These are phyloP conservation scores for Metridium senile DNA, from an alignment of 92 coral and sea anemone species.

Conservation along the genomic window DNA sequence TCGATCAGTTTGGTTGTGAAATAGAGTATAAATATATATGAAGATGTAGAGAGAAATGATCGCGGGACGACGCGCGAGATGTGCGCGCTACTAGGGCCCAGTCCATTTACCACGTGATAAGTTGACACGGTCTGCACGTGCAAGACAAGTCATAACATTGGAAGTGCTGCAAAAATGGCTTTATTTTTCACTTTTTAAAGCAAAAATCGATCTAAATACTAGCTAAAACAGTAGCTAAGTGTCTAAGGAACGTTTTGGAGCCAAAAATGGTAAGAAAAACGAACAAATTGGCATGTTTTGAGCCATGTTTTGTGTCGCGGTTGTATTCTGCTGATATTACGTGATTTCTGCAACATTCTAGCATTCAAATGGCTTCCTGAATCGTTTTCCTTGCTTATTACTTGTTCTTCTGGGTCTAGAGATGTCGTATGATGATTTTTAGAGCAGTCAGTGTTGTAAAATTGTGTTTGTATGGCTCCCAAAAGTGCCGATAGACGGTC, in stretches of 20 bases:
- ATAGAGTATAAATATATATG: too few species aligned
- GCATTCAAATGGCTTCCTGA: neutral
- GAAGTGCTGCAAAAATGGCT: slow-evolving; percentile 5
- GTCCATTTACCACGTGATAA: slow-evolving; percentile 2
- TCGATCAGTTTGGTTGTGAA: too few species aligned
- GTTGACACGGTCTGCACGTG: neutral
- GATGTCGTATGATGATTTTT: neutral
- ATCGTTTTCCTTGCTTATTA: too few species aligned
- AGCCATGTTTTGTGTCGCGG: neutral
- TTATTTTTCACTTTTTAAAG: neutral
- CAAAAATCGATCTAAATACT: neutral
- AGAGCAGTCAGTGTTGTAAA: neutral
- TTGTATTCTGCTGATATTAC: neutral
- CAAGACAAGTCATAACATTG: neutral
- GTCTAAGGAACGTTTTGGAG: neutral
- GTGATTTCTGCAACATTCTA: too few species aligned
- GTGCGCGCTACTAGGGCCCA: neutral
- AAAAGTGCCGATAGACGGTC: too few species aligned
- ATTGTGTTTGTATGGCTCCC: too few species aligned
- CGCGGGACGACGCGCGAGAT: neutral
- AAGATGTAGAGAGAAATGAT: neutral
- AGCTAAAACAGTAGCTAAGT: neutral
- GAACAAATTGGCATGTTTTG: neutral
- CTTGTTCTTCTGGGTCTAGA: too few species aligned
- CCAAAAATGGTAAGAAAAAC: neutral